Evolutionary conservation across 2,797 vertebrate genomes (phyloP).

Genomic region (Tauraco hartlaubi): DNA sequence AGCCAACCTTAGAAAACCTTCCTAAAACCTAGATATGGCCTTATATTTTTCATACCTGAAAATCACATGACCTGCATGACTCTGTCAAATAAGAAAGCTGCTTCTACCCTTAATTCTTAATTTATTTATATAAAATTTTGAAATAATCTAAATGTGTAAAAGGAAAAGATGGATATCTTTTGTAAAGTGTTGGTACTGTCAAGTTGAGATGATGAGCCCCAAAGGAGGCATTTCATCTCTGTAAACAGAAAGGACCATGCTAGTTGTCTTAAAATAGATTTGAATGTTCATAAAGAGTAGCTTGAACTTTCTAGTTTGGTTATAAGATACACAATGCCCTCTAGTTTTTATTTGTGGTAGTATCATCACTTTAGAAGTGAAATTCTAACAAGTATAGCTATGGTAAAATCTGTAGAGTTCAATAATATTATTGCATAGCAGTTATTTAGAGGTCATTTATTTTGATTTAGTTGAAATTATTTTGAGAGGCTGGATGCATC

Average conservation of each 20-base stretch:
- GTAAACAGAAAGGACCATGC: constrained; percentile 17
- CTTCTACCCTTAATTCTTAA: background rate
- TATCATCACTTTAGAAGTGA: constrained; percentile 31
- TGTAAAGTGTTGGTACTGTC: background rate
- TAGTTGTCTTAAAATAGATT: constrained; percentile 51
- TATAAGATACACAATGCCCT: constrained; percentile 70
- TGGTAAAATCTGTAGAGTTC: constrained; percentile 17
- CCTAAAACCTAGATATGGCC: background rate
- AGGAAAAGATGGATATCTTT: background rate
- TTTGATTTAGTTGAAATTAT: constrained; percentile 46
- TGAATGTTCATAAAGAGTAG: background rate
- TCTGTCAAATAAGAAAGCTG: background rate
- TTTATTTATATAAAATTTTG: background rate
- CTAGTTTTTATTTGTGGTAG: constrained; percentile 73
- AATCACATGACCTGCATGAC: background rate
- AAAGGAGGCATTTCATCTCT: constrained; percentile 52
- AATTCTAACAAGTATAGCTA: constrained; percentile 16
- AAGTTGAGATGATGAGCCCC: constrained; percentile 22
- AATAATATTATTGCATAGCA: background rate
- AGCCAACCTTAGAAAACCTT: background rate
- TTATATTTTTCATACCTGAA: background rate
- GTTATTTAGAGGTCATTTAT: constrained; percentile 58
- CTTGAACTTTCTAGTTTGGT: background rate
- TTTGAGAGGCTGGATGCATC: constrained; percentile 38
- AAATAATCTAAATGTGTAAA: background rate